Evolutionary conservation across 2,113 vertebrate species (phyloP), one percentile per base, ranked within the genome.

Genomic region (Bufo bufo): DNA sequence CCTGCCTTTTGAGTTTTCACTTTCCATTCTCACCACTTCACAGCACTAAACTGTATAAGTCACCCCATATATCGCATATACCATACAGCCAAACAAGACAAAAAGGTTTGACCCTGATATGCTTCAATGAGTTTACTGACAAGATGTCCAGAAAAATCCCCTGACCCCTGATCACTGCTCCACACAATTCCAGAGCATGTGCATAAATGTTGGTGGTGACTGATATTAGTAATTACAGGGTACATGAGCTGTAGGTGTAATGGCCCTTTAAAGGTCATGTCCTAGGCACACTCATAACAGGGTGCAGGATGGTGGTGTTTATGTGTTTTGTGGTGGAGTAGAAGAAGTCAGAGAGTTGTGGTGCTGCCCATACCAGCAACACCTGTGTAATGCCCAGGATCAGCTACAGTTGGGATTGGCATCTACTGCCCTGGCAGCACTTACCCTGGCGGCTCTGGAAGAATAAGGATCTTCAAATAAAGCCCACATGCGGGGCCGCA

Each of bases 381-480:
- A 80, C 19, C 77, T 78, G 7, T 52, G 50, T 58, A 13, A 43
- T 33, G 59, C 9, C 17, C 50, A 45, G 77, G 77, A 58, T 56
- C n/a, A 33, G 19, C 1, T 4, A 20, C 12, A 61, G 3, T 61
- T 33, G 14, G 58, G 2, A 49, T 10, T 56, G 56, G 47, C 43
- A 50, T 49, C 6, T 59, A n/a, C 2, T 65, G 63, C 4, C 9
- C 1, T 33, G n/a, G 14, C 47, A 56, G 17, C 7, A 77, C 96
- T 95, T 97, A 99, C 98, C 97, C 98, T 93, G 89, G 98, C 98
- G 0, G 98, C 97, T 93, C 97, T 93, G 90, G 98, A 99, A 8
- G 98, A 99, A 92, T 99, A 99, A 11, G 98, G 98, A 83, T 99
- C 97, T 92, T 99, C 98, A 85, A 99, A 99, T 86, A 99, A 96